phyloP scores from a whole-genome alignment of 2,797 vertebrate genomes.

The Decapterus maruadsi region DNA sequence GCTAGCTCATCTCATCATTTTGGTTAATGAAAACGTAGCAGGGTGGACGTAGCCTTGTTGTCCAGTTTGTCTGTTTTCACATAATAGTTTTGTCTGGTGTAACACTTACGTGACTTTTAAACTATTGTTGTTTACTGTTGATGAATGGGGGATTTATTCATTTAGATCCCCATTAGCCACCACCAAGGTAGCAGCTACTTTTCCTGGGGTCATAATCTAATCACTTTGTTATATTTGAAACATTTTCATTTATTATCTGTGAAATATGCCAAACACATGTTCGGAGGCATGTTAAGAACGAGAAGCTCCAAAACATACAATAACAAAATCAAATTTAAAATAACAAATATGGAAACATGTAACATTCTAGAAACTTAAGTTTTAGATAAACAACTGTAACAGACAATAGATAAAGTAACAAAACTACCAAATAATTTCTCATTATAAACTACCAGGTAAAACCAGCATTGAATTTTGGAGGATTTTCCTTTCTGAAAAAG shows the following conservation, averaged over 20 bases:
- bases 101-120: neutral
- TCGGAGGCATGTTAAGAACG: too few relatives aligned
- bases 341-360: too few relatives aligned
- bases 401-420: neutral
- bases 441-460: neutral
- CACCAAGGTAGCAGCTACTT: too few relatives aligned
- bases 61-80: neutral
- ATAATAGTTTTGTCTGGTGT: neutral
- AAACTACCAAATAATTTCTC: neutral
- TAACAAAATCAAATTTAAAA: neutral
- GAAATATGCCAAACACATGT: too few relatives aligned
- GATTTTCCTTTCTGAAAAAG: neutral
- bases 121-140: neutral
- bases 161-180: too few relatives aligned
- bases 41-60: too few relatives aligned
- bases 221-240: too few relatives aligned
- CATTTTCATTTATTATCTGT: too few relatives aligned
- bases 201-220: too few relatives aligned
- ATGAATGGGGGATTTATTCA: neutral
- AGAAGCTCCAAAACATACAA: too few relatives aligned
- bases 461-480: neutral
- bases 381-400: neutral
- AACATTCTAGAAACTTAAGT: neutral
- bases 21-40: too few relatives aligned
- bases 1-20: too few relatives aligned